Conservation (phyloP, 2,113 vertebrate genomes). For the Gracilinanus agilis region DNA sequence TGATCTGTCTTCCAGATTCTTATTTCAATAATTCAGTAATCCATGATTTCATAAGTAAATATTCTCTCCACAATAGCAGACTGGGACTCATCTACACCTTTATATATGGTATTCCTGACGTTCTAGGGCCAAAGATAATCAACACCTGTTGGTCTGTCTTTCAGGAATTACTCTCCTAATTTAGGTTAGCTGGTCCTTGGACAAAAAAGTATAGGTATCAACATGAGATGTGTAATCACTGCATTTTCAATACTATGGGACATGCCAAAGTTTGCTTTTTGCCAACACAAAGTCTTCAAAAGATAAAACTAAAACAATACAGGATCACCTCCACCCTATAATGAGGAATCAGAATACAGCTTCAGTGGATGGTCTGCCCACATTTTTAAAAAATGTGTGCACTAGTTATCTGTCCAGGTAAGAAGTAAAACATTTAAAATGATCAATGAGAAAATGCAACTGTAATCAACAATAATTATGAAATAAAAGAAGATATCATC, state of each 20-base stretch:
- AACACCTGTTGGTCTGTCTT: not conserved
- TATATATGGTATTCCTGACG: not conserved
- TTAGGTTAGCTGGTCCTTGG: not conserved
- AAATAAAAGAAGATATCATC: not conserved
- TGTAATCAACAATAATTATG: not conserved
- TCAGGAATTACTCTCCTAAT: not conserved
- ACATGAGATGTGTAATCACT: not conserved
- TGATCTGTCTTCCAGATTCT: not conserved
- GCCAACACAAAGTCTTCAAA: not conserved
- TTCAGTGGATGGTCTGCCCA: not conserved
- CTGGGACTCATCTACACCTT: not conserved
- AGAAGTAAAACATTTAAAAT: not conserved
- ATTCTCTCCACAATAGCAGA: not conserved
- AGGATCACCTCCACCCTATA: not conserved
- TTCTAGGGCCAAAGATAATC: not conserved
- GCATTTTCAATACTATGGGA: not conserved
- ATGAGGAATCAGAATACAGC: not conserved
- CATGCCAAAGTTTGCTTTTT: not conserved
- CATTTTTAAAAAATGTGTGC: not conserved
- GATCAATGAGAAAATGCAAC: not conserved
- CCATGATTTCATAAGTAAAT: not conserved
- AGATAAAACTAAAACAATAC: not conserved
- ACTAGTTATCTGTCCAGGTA: not conserved
- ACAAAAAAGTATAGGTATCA: not conserved
- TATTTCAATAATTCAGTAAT: not conserved